Percentiles rank a stretch among this genome's conserved stretches.
These are phyloP conservation scores for Ariopsis seemanni DNA, from an alignment of 2,113 vertebrate species.

Conservation along the genomic window DNA sequence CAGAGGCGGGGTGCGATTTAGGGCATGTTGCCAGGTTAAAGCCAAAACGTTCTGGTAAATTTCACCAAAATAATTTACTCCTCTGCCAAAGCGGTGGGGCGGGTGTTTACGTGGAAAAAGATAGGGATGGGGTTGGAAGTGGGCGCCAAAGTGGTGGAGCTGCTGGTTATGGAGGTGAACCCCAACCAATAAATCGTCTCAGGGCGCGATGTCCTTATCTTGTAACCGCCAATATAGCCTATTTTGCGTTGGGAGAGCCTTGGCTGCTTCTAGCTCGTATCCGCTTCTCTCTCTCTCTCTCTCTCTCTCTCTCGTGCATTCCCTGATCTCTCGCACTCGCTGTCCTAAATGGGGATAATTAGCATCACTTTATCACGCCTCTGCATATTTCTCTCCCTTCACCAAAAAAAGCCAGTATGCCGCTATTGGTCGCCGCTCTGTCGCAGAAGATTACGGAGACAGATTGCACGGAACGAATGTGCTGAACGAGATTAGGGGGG, in stretches of 20 bases:
- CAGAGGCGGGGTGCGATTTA: constrained; percentile 87
- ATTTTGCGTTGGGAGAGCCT: constrained; percentile 88
- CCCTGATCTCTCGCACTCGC: constrained; percentile 97
- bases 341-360: constrained; percentile 99
- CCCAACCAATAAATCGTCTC: constrained; percentile 97
- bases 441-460: constrained; percentile 99
- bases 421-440: constrained; percentile 95
- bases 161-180: constrained; percentile 78
- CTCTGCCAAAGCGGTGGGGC: constrained; percentile 75
- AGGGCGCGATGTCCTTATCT: constrained; percentile 92
- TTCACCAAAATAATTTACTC: constrained; percentile 93
- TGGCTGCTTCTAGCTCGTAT: constrained; percentile 84
- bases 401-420: constrained; percentile 81
- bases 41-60: constrained; percentile 92
- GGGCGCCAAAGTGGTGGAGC: constrained; percentile 57
- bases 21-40: constrained; percentile 87
- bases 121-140: constrained; percentile 40
- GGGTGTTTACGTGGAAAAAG: constrained; percentile 29
- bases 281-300: constrained; percentile 85
- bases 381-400: constrained; percentile 95
- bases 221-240: constrained; percentile 85
- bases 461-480: constrained; percentile 99
- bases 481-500: constrained; percentile 99
- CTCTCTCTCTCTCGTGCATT: constrained; percentile 93
- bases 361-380: constrained; percentile 99